Evolutionary conservation across 2,113 vertebrate species (phyloP), one percentile per base, ranked within the genome.

Genomic region (Aegotheles bennettii): DNA sequence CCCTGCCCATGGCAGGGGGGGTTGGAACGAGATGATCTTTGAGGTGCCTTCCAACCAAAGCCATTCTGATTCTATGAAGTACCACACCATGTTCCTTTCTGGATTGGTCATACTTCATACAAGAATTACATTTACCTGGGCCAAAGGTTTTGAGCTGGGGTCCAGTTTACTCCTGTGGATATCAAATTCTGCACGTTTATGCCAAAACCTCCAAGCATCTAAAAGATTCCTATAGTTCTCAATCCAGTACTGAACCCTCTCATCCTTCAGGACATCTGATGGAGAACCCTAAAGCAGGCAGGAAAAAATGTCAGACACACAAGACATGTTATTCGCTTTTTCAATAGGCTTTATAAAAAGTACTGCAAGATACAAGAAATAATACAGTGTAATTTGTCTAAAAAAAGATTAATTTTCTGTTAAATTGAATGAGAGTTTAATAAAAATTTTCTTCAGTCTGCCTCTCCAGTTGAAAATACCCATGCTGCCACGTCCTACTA

Each of bases 171-270:
- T 99, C 87, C 99, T 98, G 16, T 99, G 99, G 96, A 99, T 99
- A 97, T 99, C 99, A 96, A 99, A 99, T 97, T 99, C 99, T 18
- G 99, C 99, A 80, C 99, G 98, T 95, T 99, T 99, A 96, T 99
- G 99, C 99, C 99, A 99, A 97, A 99, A 99, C 47, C 99, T 98
- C 99, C 99, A 99, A 12, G 99, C 99, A 57, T 99, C 99, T 96
- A 99, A 97, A 63, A 99, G 98, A 97, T 99, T 99, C 86, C 99
- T 98, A 51, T 99, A 99, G 98, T 99, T 99, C 94, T 99, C 99
- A 14, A 99, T 99, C 99, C 99, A 99, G 97, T 99, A 99, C 74
- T 99, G 99, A 95, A 99, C 99, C 19, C 99, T 98, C 25, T 99
- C 98, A 97, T 99, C 99, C 94, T 99, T 99, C 93, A 99, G 96